These are phyloP conservation scores for Chaetogeoica ovagalla DNA, from an alignment of 2,888 invertebrate species.

Conservation along the genomic window DNA sequence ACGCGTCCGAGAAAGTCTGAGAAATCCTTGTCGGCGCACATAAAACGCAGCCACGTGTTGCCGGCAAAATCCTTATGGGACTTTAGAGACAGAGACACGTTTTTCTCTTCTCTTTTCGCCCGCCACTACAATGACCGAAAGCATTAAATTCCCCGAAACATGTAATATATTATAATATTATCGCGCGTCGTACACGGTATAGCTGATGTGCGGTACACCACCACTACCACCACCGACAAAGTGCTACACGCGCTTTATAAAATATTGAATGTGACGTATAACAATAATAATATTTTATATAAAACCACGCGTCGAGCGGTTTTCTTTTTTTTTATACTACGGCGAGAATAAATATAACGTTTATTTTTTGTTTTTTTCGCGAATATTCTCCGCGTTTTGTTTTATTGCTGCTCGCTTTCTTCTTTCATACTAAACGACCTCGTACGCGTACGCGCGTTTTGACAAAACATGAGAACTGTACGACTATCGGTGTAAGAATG, in stretches of 20 bases:
- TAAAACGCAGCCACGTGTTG: not conserved
- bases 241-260: not conserved
- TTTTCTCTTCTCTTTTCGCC: not conserved
- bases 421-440: conserved; percentile 7
- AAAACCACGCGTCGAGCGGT: not conserved
- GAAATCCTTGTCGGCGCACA: too few species aligned
- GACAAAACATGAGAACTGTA: too few species aligned
- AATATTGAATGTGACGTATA: conserved; percentile 29
- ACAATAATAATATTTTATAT: not conserved
- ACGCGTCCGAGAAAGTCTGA: too few species aligned
- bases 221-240: too few species aligned
- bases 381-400: not conserved
- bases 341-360: conserved; percentile 25
- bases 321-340: too few species aligned
- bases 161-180: not conserved
- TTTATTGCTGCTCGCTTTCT: not conserved
- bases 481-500: too few species aligned
- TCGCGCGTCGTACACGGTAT: not conserved
- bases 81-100: not conserved
- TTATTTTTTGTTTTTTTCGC: not conserved
- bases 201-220: not conserved
- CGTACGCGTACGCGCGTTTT: not conserved
- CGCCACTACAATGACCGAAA: conserved; percentile 21
- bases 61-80: conserved; percentile 18
- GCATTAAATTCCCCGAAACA: conserved; percentile 23